Evolutionary conservation across 2,888 invertebrate species (phyloP).

Genomic region (Therioaphis trifolii): DNA sequence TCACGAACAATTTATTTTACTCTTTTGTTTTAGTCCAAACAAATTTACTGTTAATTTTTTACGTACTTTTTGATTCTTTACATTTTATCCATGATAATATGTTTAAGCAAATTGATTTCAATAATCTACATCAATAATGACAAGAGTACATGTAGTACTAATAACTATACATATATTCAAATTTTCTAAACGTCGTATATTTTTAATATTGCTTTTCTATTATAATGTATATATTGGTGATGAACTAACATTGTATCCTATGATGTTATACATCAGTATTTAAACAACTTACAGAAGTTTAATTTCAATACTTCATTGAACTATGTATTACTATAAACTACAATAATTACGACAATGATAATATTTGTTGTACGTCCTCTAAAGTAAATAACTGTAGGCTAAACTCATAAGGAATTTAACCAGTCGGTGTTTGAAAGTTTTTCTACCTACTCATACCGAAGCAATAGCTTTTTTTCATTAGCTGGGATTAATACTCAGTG

Average conservation of each 20-base stretch:
- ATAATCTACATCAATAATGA: too few species aligned
- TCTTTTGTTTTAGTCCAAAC: background rate
- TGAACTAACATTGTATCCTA: too few species aligned
- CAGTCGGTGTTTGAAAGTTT: slow-evolving; percentile 34
- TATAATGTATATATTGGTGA: too few species aligned
- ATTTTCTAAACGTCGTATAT: too few species aligned
- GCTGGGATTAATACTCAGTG: slow-evolving; percentile 37
- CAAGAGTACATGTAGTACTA: too few species aligned
- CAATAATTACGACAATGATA: background rate
- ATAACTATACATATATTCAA: too few species aligned
- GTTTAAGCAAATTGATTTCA: background rate
- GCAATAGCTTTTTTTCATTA: slow-evolving; percentile 62
- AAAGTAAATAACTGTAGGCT: slow-evolving; percentile 26
- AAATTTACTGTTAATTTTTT: background rate
- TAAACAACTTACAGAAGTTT: background rate
- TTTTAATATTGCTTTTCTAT: too few species aligned
- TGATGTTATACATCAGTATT: too few species aligned
- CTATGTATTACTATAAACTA: slow-evolving; percentile 3
- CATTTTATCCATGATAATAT: background rate
- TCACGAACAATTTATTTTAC: background rate
- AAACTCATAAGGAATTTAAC: slow-evolving; percentile 49
- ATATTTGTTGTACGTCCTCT: background rate
- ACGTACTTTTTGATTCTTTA: background rate
- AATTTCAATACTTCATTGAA: background rate
- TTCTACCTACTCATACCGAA: slow-evolving; percentile 14